Conservation (phyloP, 1,140 invertebrate species). For the Archivesica marissinica region DNA sequence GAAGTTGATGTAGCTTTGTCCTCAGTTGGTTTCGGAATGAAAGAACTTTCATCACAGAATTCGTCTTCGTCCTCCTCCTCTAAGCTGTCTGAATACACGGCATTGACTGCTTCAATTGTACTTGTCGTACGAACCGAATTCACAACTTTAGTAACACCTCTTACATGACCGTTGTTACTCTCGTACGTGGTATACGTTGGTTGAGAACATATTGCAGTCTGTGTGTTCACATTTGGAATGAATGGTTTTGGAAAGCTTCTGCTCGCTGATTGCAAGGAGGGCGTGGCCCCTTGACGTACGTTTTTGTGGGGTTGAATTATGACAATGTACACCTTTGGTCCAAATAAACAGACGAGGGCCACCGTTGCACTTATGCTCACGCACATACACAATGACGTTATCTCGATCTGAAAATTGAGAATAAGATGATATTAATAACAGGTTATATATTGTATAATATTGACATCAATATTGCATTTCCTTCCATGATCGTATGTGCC, state of each 20-base stretch:
- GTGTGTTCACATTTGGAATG: slow-evolving; percentile 60
- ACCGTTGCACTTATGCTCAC: slow-evolving; percentile 92
- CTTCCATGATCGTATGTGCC: too few species aligned
- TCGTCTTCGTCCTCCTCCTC: slow-evolving; percentile 66
- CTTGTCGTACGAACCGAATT: slow-evolving; percentile 57
- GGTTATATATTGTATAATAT: too few species aligned
- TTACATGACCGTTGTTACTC: slow-evolving; percentile 45
- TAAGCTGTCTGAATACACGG: slow-evolving; percentile 70
- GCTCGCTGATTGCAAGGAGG: slow-evolving; percentile 63
- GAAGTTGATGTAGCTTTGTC: slow-evolving; percentile 62
- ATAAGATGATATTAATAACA: slow-evolving; percentile 25
- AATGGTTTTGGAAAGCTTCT: slow-evolving; percentile 53
- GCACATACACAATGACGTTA: slow-evolving; percentile 91
- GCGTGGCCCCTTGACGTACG: slow-evolving; percentile 84
- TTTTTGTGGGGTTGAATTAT: slow-evolving; percentile 92
- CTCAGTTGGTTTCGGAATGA: slow-evolving; percentile 53
- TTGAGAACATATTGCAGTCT: slow-evolving; percentile 60
- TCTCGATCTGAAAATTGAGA: slow-evolving; percentile 87
- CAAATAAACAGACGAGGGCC: slow-evolving; percentile 90
- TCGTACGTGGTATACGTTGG: slow-evolving; percentile 41
- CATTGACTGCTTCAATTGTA: slow-evolving; percentile 68
- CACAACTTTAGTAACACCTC: slow-evolving; percentile 38
- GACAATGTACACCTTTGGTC: slow-evolving; percentile 91
- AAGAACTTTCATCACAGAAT: slow-evolving; percentile 51
- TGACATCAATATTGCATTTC: too few species aligned